A percentile compares a stretch with the other conserved stretches of the same genome.
phyloP scores from a whole-genome alignment of 2,113 vertebrate species.

The Girardinichthys multiradiatus region DNA sequence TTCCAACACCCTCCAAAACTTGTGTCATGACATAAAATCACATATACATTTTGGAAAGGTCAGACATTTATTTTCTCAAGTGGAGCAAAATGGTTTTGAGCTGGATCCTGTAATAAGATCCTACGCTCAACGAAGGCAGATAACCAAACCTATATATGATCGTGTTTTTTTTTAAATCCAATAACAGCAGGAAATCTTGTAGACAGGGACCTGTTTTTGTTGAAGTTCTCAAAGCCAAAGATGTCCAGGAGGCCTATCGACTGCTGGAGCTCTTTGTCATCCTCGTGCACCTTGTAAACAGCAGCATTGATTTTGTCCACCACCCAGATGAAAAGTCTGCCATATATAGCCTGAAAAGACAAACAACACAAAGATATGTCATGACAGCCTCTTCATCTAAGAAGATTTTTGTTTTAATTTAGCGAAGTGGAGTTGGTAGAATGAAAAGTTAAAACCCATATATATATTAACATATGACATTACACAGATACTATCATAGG shows the following conservation, averaged over 20 bases:
- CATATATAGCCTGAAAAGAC: constrained; percentile 88
- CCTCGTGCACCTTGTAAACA: constrained; percentile 83
- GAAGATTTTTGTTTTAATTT: background rate
- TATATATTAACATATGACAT: background rate
- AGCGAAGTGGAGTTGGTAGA: too few species aligned
- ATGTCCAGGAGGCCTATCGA: constrained; percentile 95
- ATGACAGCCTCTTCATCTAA: background rate
- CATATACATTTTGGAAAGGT: too few species aligned
- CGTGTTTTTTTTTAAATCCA: too few species aligned
- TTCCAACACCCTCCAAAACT: too few species aligned
- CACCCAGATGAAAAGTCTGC: constrained; percentile 92
- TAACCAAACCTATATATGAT: too few species aligned
- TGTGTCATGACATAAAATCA: too few species aligned
- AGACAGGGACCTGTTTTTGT: constrained; percentile 88
- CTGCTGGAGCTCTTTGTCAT: constrained; percentile 67
- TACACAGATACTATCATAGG: background rate
- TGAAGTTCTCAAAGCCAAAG: constrained; percentile 98
- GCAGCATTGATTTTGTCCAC: constrained; percentile 92
- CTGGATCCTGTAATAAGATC: too few species aligned
- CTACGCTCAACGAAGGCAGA: too few species aligned
- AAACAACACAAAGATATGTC: constrained; percentile 14
- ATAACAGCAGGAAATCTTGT: background rate
- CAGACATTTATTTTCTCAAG: too few species aligned
- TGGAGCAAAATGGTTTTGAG: too few species aligned
- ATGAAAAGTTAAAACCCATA: too few species aligned